These are phyloP conservation scores for Hypomecis atomaria DNA, from an alignment of 2,888 invertebrate species.

Conservation along the genomic window DNA sequence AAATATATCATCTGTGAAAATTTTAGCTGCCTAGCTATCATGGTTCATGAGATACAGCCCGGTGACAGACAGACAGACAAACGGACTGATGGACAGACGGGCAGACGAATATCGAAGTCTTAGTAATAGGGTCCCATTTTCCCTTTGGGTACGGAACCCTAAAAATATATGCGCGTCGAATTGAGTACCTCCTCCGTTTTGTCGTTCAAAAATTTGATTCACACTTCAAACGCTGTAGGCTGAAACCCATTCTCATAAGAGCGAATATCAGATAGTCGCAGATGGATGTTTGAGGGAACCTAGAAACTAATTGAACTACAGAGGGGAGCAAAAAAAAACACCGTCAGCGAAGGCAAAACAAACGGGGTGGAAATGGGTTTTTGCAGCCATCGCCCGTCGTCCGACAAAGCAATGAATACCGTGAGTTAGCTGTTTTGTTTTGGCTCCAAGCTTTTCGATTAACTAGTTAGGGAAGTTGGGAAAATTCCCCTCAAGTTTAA, in stretches of 20 bases:
- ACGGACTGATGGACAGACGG: too few relatives aligned
- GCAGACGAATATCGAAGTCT: too few relatives aligned
- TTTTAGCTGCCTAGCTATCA: too few relatives aligned
- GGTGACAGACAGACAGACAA: too few relatives aligned
- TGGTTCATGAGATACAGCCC: too few relatives aligned
- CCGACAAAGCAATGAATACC: slow-evolving; percentile 44
- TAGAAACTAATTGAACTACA: slow-evolving; percentile 54
- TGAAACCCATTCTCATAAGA: neutral
- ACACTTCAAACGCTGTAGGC: neutral
- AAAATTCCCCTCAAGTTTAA: slow-evolving; percentile 39
- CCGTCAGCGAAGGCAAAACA: slow-evolving; percentile 48
- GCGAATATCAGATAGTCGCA: slow-evolving; percentile 3
- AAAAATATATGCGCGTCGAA: too few relatives aligned
- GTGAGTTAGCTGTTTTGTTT: slow-evolving; percentile 58
- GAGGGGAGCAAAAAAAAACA: slow-evolving; percentile 48
- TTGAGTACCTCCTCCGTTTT: too few relatives aligned
- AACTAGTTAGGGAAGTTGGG: slow-evolving; percentile 46
- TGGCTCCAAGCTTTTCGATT: slow-evolving; percentile 43
- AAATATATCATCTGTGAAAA: too few relatives aligned
- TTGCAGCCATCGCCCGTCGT: slow-evolving; percentile 48
- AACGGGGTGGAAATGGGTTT: slow-evolving; percentile 51
- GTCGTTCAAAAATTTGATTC: too few relatives aligned
- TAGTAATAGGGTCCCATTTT: too few relatives aligned
- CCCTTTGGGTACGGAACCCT: too few relatives aligned
- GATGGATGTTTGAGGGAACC: slow-evolving; percentile 22